Base-by-base conservation (phyloP, 2,888 invertebrate species). In the Herminia tarsipennalis region DNA sequence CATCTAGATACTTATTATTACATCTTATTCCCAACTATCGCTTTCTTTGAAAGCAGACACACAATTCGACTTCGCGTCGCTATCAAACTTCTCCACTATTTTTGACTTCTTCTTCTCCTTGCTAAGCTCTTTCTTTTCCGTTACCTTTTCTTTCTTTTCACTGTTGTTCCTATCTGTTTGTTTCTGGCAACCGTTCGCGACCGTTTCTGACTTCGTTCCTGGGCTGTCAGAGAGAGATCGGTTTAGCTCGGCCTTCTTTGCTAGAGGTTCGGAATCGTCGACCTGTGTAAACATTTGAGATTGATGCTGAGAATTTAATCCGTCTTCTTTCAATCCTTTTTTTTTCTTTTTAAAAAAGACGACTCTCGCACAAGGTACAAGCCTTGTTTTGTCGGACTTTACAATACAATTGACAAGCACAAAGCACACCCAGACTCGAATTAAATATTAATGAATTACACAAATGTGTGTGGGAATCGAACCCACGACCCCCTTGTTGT, bases 1-100 rank as follows among this genome's bases (percentile, higher is more conserved):
- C 28, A 28, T 59, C 40, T 59, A 64, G 21, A 21, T 27, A 22
- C 30, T 16, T 5, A 25, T 28, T 21, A 35, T 28, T 12, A 28
- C 22, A 5, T 41, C 49, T 77, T 76, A 90, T 66, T 88, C 88
- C 89, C 89, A 90, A 72, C 73, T 81, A 42, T 88, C 86, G 53
- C 86, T 89, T 67, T 89, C 89, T 61, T 85, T 83, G 65, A 90
- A 90, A 53, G 83, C 84, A 2, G 76, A 35, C 32, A 86, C 87
- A 52, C 86, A 78, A 24, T 74, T 70, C 24, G 73, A 60, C 47
- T 76, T 79, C 13, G 70, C 69, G 47, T 70, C 61, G 25, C 59
- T 69, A 33, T 84, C 83, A 42, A 84, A 85, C 55, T 46, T 74
- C 1, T 78, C 72, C 30, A 76, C 64, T 3, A 70, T 50, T 42